Evolutionary conservation across 2,113 vertebrate species (phyloP).

Genomic region (Hippocampus comes): DNA sequence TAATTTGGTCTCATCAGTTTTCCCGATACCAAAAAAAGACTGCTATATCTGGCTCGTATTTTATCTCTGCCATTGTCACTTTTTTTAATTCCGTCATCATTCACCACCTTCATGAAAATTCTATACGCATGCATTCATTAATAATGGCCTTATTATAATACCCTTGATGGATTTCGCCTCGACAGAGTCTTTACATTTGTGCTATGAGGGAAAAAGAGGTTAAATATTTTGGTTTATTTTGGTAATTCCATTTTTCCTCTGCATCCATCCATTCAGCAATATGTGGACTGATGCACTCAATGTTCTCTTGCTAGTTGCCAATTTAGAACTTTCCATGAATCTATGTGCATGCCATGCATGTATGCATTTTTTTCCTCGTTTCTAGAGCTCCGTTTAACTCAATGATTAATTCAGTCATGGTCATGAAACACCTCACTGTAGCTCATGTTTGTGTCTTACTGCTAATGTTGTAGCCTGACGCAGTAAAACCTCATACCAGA

Average conservation of each 20-base stretch:
- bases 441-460: not conserved
- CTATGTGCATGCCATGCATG: no score
- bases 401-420: not conserved
- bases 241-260: no score
- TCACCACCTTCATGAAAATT: slow-evolving; percentile 53
- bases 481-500: not conserved
- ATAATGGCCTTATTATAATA: no score
- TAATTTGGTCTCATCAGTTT: no score
- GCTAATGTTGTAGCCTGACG: not conserved
- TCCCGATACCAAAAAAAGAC: no score
- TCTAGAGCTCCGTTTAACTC: not conserved
- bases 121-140: slow-evolving; percentile 44
- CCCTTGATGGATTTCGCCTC: no score
- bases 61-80: slow-evolving; percentile 45
- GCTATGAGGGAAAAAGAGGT: no score
- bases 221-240: not conserved
- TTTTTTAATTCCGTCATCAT: slow-evolving; percentile 32
- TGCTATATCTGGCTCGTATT: slow-evolving; percentile 32
- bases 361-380: not conserved
- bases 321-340: no score
- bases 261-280: no score
- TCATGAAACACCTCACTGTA: not conserved
- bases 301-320: no score
- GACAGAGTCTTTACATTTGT: slow-evolving; percentile 36
- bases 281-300: no score